A percentile compares a stretch with the other conserved stretches of the same genome.
These are phyloP conservation scores for Meloidogyne hapla DNA, from an alignment of 1,140 invertebrate genomes.

Conservation along the genomic window DNA sequence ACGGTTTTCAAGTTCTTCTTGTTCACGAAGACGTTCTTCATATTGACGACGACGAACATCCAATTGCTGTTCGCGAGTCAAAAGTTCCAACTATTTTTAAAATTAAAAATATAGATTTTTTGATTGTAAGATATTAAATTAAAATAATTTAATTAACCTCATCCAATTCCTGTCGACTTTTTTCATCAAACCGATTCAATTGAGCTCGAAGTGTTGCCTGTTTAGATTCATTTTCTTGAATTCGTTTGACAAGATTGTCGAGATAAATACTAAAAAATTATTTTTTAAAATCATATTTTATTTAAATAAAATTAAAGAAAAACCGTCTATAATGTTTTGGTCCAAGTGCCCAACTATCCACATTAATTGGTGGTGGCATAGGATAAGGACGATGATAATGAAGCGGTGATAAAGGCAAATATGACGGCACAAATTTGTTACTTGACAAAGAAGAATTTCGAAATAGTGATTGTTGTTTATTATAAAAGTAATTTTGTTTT, in stretches of 20 bases:
- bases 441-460: not conserved
- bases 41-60: not conserved
- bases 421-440: not conserved
- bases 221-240: not conserved
- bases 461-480: not conserved
- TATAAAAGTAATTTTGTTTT: not conserved
- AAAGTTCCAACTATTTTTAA: not conserved
- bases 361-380: not conserved
- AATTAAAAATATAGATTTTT: too few species aligned
- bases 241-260: not conserved
- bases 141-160: not conserved
- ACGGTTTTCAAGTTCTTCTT: not conserved
- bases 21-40: not conserved
- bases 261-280: not conserved
- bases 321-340: not conserved
- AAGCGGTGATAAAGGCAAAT: not conserved
- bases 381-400: not conserved
- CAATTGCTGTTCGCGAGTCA: not conserved
- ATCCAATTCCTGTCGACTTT: not conserved
- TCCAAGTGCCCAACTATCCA: not conserved
- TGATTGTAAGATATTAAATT: too few species aligned
- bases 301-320: not conserved
- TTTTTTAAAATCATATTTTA: not conserved
- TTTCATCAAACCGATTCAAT: not conserved
- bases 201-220: not conserved